Conservation (phyloP, 2,113 vertebrate species). For the Diglossa brunneiventris region DNA sequence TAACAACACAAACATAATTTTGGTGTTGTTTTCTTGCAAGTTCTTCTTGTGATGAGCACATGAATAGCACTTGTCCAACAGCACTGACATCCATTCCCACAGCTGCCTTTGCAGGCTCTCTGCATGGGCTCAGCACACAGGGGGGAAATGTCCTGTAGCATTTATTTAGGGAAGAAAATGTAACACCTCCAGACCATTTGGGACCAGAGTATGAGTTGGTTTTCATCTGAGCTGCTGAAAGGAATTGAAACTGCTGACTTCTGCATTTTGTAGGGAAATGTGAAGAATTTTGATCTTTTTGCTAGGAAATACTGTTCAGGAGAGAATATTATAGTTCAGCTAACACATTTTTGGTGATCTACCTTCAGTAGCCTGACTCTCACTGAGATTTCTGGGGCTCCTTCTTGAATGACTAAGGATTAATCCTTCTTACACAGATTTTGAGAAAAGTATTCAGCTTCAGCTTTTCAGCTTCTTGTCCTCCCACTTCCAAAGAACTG, state of each 20-base stretch:
- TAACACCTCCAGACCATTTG: neutral
- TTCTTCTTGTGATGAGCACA: neutral
- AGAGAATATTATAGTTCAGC: neutral
- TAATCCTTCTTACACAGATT: neutral
- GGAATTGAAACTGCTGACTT: neutral
- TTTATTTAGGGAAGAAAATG: neutral
- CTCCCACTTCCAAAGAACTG: neutral
- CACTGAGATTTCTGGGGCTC: neutral
- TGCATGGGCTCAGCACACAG: neutral
- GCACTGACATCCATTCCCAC: neutral
- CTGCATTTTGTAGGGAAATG: neutral
- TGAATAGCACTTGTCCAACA: neutral
- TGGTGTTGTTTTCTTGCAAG: neutral
- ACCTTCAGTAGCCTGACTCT: neutral
- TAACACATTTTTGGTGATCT: neutral
- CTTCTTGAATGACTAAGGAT: neutral
- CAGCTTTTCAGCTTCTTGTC: neutral
- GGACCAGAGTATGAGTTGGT: neutral
- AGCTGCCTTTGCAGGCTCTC: neutral
- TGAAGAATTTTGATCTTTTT: neutral
- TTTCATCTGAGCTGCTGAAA: neutral
- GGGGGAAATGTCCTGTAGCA: neutral
- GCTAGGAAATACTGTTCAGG: neutral
- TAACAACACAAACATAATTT: neutral
- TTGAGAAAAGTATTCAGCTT: neutral